These are phyloP conservation scores for Arion vulgaris DNA, from an alignment of 1,140 invertebrate species.

Conservation along the genomic window DNA sequence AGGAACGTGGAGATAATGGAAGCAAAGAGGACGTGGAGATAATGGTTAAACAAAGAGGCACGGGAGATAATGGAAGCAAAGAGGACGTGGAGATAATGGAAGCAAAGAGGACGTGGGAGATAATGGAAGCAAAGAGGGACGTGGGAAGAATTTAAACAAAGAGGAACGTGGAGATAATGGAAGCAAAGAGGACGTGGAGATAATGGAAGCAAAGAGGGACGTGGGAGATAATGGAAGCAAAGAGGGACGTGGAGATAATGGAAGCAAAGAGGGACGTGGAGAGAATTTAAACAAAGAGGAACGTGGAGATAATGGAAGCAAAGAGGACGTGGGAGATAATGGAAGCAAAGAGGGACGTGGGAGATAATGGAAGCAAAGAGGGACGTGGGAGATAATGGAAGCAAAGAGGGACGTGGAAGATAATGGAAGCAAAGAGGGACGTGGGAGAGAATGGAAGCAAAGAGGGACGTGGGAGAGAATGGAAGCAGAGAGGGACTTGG, in stretches of 20 bases:
- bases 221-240: not conserved
- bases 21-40: too few species aligned
- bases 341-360: not conserved
- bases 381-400: not conserved
- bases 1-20: not conserved
- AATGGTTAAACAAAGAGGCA: too few species aligned
- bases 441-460: not conserved
- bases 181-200: not conserved
- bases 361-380: not conserved
- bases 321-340: not conserved
- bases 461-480: too few species aligned
- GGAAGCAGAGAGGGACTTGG: not conserved
- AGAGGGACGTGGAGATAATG: not conserved
- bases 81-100: too few species aligned
- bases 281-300: not conserved
- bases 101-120: not conserved
- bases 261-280: conserved; percentile 12
- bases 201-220: not conserved
- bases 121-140: not conserved
- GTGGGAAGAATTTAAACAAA: not conserved
- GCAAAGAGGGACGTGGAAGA: not conserved
- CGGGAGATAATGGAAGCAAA: too few species aligned
- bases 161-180: too few species aligned
- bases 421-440: not conserved
- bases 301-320: not conserved